Percentiles rank a stretch among this genome's conserved stretches.
Conservation (phyloP, 2,113 vertebrate species). For the Perca fluviatilis region DNA sequence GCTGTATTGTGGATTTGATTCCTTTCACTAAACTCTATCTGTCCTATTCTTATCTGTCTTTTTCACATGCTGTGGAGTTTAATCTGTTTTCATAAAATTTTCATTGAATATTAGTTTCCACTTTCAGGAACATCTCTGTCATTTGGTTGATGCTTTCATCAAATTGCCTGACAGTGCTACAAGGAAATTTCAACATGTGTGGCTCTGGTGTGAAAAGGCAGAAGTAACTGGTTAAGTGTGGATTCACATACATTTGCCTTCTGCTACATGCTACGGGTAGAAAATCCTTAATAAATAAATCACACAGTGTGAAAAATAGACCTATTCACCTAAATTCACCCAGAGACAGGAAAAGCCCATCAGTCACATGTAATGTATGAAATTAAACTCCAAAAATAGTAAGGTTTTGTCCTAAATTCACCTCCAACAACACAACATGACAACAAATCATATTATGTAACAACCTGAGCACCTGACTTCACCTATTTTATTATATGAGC, state of each 20-base stretch:
- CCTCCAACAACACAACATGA: background rate
- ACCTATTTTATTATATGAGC: background rate
- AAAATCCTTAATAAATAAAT: constrained; percentile 10
- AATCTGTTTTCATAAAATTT: background rate
- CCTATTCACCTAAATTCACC: background rate
- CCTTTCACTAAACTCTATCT: background rate
- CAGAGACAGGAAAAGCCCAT: background rate
- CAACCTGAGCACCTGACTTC: background rate
- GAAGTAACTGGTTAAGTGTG: constrained; percentile 29
- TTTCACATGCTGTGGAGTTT: background rate
- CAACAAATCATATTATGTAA: background rate
- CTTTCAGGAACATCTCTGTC: background rate
- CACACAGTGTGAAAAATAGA: background rate
- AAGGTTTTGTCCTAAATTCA: background rate
- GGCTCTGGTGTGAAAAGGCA: constrained; percentile 10
- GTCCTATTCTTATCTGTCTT: background rate
- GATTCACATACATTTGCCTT: background rate
- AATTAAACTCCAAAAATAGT: background rate
- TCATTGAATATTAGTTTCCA: background rate
- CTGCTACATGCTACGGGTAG: background rate
- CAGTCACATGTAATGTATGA: background rate
- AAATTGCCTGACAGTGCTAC: background rate
- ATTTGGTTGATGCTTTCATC: background rate
- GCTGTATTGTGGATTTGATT: background rate
- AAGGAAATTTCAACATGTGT: background rate